Conservation (phyloP, 1,140 invertebrate species). For the Cyrtorhinus lividipennis region DNA sequence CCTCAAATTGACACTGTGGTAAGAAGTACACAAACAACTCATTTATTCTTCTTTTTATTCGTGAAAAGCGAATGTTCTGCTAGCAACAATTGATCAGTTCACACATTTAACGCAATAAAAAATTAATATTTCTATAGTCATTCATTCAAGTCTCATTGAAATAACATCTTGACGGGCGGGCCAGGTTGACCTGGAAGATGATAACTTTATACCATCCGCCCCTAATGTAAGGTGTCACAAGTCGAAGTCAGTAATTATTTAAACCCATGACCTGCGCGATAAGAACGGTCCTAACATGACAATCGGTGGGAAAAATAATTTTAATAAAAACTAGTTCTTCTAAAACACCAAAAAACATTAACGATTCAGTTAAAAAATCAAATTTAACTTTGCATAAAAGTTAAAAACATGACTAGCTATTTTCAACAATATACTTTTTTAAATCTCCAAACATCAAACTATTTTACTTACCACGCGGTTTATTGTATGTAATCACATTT, state of each 20-base stretch:
- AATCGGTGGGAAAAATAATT: not conserved
- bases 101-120: not conserved
- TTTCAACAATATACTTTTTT: constrained; percentile 5
- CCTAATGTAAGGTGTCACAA: not conserved
- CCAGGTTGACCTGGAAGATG: not conserved
- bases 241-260: not conserved
- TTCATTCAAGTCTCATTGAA: not conserved
- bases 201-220: not conserved
- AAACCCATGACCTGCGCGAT: not conserved
- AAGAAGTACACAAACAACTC: too few relatives aligned
- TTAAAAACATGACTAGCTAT: constrained; percentile 1
- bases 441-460: constrained; percentile 1
- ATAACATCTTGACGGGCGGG: not conserved
- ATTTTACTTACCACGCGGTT: not conserved
- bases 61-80: not conserved
- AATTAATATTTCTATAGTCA: not conserved
- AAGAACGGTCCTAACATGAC: not conserved
- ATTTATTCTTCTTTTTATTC: not conserved
- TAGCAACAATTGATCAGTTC: not conserved
- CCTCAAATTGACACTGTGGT: too few relatives aligned
- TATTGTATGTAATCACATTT: not conserved
- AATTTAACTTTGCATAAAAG: not conserved
- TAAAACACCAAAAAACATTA: not conserved
- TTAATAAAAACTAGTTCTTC: not conserved
- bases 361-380: not conserved